These are phyloP conservation scores for Grallaria varia DNA, from an alignment of 2,113 vertebrate genomes.

Conservation along the genomic window DNA sequence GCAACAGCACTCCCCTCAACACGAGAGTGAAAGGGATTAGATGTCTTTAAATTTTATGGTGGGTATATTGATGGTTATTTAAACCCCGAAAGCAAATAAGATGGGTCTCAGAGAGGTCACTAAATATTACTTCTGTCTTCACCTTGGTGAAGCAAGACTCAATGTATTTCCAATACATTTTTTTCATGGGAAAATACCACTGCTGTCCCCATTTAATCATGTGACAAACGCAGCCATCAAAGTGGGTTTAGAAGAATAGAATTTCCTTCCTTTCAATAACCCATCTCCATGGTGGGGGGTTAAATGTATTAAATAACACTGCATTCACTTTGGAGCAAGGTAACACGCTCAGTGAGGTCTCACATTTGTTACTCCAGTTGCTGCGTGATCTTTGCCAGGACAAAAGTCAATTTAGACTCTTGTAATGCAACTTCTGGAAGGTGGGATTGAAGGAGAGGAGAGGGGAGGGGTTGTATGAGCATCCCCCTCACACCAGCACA, in stretches of 20 bases:
- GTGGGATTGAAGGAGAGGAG: neutral
- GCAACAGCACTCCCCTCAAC: neutral
- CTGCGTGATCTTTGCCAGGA: neutral
- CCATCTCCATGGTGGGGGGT: neutral
- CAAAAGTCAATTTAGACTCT: neutral
- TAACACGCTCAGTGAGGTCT: constrained; percentile 36
- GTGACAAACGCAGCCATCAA: constrained; percentile 50
- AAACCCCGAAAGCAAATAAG: neutral
- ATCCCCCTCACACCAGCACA: neutral
- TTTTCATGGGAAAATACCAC: neutral
- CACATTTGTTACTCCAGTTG: constrained; percentile 34
- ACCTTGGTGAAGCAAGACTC: neutral
- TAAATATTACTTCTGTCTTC: neutral
- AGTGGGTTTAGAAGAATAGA: constrained; percentile 49
- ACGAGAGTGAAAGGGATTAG: neutral
- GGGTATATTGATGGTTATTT: neutral
- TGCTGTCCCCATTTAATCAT: constrained; percentile 11
- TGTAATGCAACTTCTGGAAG: neutral
- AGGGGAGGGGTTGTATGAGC: rapidly evolving
- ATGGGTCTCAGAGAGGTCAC: neutral
- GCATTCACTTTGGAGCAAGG: constrained; percentile 53
- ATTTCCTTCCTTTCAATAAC: constrained; percentile 60
- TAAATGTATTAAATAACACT: constrained; percentile 55
- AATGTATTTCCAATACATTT: neutral
- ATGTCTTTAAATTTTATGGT: neutral